These are phyloP conservation scores for Tamandua tetradactyla DNA, from an alignment of 2,797 vertebrate species.

Conservation along the genomic window DNA sequence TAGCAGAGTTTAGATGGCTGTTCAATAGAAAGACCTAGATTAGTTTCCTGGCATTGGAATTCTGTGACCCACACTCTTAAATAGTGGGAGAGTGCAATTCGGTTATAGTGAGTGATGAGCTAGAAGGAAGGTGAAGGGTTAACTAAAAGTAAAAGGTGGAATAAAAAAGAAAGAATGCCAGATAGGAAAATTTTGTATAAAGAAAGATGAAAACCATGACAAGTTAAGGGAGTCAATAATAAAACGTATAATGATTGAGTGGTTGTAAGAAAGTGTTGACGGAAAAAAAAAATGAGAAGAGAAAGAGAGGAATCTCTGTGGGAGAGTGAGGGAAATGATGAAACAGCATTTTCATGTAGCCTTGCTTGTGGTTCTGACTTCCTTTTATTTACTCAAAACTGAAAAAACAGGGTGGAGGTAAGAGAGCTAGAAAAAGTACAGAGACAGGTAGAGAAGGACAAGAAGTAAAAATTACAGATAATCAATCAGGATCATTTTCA, in stretches of 20 bases:
- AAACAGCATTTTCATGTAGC: not conserved
- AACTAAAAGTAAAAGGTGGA: not conserved
- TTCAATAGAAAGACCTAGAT: not conserved
- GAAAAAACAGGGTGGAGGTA: not conserved
- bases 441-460: too few species aligned
- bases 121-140: not conserved
- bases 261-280: not conserved
- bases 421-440: not conserved
- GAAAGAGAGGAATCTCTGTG: not conserved
- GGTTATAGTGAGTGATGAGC: not conserved
- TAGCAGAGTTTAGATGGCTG: not conserved
- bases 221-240: not conserved
- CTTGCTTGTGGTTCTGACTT: not conserved
- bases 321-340: too few species aligned
- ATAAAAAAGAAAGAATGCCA: not conserved
- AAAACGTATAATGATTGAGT: not conserved
- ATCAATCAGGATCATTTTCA: not conserved
- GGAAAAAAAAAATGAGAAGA: not conserved
- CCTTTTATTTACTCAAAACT: not conserved
- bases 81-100: not conserved
- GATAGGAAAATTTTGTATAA: not conserved
- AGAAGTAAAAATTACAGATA: not conserved
- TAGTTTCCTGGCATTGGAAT: not conserved
- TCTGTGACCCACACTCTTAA: not conserved
- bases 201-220: not conserved